Evolutionary conservation across 2,113 vertebrate species (phyloP).

Genomic region (Falcunculus frontatus): DNA sequence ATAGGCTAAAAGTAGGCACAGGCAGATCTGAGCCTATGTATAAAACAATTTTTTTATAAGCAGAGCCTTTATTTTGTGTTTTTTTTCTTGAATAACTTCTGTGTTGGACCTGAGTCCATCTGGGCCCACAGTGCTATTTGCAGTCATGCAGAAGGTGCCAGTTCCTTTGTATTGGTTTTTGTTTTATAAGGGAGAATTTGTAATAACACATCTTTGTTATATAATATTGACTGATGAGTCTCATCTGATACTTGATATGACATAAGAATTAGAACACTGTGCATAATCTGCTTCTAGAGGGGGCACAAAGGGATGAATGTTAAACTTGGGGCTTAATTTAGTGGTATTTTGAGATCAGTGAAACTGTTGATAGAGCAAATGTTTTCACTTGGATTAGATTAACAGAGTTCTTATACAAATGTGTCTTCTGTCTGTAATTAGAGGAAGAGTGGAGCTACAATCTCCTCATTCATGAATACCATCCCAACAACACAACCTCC

Average conservation of each 20-base stretch:
- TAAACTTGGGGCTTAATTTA: neutral
- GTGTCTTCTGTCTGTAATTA: conserved; percentile 48
- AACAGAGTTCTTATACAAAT: neutral
- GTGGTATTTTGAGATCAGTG: neutral
- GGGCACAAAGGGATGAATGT: neutral
- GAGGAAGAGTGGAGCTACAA: conserved; percentile 86
- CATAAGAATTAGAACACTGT: neutral
- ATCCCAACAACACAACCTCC: conserved; percentile 91
- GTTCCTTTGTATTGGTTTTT: neutral
- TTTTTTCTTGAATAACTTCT: neutral
- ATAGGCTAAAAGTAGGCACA: neutral
- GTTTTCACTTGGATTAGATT: neutral
- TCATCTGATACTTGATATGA: neutral
- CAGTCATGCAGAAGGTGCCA: neutral
- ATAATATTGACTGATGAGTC: neutral
- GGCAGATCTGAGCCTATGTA: neutral
- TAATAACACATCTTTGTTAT: neutral
- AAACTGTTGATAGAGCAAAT: neutral
- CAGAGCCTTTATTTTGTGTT: neutral
- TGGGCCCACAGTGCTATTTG: neutral
- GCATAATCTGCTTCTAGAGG: neutral
- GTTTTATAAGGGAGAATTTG: neutral
- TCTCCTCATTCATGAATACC: conserved; percentile 93
- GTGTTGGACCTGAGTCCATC: neutral
- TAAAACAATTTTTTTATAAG: neutral